Evolutionary conservation across 2,113 vertebrate species (phyloP), one percentile per base, ranked within the genome.

Genomic region (Semnopithecus entellus): DNA sequence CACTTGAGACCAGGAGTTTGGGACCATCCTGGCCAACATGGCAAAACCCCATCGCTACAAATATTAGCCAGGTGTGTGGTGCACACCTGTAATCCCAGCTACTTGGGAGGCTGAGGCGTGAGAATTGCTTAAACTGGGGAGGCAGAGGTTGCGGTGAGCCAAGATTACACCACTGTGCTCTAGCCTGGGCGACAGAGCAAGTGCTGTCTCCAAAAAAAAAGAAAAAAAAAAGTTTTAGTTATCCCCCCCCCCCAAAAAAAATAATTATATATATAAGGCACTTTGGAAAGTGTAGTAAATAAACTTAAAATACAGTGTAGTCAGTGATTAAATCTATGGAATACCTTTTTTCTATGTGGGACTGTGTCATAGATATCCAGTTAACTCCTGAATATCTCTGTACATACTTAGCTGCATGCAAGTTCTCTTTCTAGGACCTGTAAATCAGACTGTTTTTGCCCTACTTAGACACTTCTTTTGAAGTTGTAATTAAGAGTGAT

Each of bases 401-500:
- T 76, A 66, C 55, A 88, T 22, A 27, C 22, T 45, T 93, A 57
- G 32, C 64, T 22, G 1, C 45, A 18, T 59, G 20, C 27, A 64
- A 55, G 9, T 89, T 85, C 17, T 35, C 43, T 20, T 82, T 73
- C 35, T 20, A 59, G 48, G 35, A 78, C 11, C 18, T 70, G 3
- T 82, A 81, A 68, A 32, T 95, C 32, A 82, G 43, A 87, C 27
- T 75, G 55, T 75, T 83, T 76, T 72, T 72, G 23, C 22, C 72
- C 45, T 83, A 9, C 85, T 73, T 96, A 90, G 55, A 90, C 5
- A 80, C 16, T 87, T 96, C 17, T 81, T 5, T 81, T 91, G 45
- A 81, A 88, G 82, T 72, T 84, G 8, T 92, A 90, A 93, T 97
- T 83, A 93, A 91, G 43, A 86, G 38, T 91, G 66, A 70, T 38